Evolutionary conservation across 2,797 vertebrate species (phyloP).

Genomic region (Mionectes olivaceus): DNA sequence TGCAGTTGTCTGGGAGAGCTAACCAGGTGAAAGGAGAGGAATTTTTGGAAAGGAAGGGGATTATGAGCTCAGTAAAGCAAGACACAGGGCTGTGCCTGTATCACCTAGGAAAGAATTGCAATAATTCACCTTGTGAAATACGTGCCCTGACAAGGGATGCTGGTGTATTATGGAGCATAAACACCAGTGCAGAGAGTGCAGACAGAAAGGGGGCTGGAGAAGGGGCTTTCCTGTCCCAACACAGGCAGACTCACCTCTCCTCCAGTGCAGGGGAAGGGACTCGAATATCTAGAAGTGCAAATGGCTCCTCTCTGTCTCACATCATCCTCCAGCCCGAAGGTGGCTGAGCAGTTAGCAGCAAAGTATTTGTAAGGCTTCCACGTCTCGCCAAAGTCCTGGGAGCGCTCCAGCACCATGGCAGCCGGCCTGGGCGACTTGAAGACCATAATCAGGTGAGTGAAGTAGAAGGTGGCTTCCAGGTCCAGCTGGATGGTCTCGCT

Average conservation of each 20-base stretch:
- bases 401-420: constrained; percentile 94
- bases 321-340: constrained; percentile 88
- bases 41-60: not conserved
- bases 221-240: not conserved
- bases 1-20: accelerated
- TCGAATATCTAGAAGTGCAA: constrained; percentile 95
- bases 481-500: constrained; percentile 90
- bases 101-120: not conserved
- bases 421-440: constrained; percentile 93
- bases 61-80: not conserved
- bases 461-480: constrained; percentile 93
- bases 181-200: accelerated
- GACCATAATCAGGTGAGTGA: constrained; percentile 95
- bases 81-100: not conserved
- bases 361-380: constrained; percentile 93
- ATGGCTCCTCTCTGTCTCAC: constrained; percentile 75
- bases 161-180: accelerated
- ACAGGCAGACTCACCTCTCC: constrained; percentile 89
- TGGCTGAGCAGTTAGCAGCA: constrained; percentile 87
- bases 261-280: constrained; percentile 88
- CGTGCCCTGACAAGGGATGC: not conserved
- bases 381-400: constrained; percentile 91
- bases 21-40: not conserved
- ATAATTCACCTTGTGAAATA: not conserved
- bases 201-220: not conserved